These are phyloP conservation scores for human DNA, from an alignment of 2,113 vertebrate genomes.

Conservation along the genomic window DNA sequence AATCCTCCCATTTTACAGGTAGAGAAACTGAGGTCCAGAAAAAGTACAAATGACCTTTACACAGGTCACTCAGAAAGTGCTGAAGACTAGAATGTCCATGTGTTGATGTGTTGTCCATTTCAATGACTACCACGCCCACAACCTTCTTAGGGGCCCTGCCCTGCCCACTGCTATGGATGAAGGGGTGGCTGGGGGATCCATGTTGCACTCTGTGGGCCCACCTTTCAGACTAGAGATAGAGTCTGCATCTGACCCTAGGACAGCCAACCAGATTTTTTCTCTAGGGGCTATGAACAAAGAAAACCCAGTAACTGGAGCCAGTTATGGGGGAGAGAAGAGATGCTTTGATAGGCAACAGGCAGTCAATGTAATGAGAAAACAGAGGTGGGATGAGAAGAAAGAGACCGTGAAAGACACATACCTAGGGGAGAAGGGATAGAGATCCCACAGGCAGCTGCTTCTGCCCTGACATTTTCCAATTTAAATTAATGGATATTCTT, in stretches of 20 bases:
- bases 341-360: no score
- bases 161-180: fast-evolving
- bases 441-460: background rate
- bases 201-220: fast-evolving
- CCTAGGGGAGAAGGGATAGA: fast-evolving
- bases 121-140: background rate
- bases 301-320: background rate
- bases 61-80: background rate
- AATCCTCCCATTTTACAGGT: background rate
- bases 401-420: background rate
- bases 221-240: background rate
- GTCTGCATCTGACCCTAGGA: background rate
- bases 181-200: no score
- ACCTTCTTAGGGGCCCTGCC: background rate
- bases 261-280: background rate
- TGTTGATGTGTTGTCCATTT: background rate
- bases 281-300: background rate
- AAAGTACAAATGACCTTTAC: background rate
- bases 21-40: background rate
- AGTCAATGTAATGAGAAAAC: background rate
- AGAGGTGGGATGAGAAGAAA: background rate
- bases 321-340: background rate
- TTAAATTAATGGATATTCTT: background rate
- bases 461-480: background rate
- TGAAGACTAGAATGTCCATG: background rate